A percentile compares a stretch with the other conserved stretches of the same genome.
These are phyloP conservation scores for Euleptes europaea DNA, from an alignment of 2,113 vertebrate genomes.

Conservation along the genomic window DNA sequence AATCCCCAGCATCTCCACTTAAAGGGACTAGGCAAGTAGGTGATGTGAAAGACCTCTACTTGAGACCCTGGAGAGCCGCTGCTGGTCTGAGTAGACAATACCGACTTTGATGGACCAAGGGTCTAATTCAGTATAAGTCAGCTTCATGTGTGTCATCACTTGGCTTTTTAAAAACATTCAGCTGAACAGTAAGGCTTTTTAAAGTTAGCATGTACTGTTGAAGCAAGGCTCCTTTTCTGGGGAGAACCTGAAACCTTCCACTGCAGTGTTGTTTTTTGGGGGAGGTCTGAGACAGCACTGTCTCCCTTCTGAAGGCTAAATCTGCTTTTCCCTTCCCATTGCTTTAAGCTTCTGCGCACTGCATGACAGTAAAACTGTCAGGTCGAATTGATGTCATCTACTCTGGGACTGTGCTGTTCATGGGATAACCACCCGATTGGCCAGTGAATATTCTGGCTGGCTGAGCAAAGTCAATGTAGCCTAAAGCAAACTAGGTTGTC, in stretches of 20 bases:
- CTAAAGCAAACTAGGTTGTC: slow-evolving; percentile 58
- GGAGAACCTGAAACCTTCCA: rapidly evolving
- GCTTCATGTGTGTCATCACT: no score
- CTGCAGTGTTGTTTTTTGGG: background rate
- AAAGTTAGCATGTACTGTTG: background rate
- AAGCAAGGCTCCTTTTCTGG: background rate
- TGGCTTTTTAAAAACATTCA: background rate
- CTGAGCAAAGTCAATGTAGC: slow-evolving; percentile 44
- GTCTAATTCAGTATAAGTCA: no score
- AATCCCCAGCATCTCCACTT: no score
- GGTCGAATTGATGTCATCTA: slow-evolving; percentile 69
- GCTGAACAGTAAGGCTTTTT: background rate
- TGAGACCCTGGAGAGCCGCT: no score
- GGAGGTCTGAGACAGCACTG: background rate
- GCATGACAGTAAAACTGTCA: slow-evolving; percentile 68
- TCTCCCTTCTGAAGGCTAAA: slow-evolving; percentile 3
- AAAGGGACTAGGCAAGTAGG: no score
- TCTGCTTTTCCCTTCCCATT: slow-evolving; percentile 36
- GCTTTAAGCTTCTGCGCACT: slow-evolving; percentile 48
- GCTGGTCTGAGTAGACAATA: no score
- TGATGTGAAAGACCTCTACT: no score
- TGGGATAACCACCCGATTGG: slow-evolving; percentile 39
- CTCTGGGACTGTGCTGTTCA: background rate
- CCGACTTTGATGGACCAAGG: no score
- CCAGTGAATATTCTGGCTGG: slow-evolving; percentile 55